These are phyloP conservation scores for Felis catus DNA, from an alignment of 2,113 vertebrate species.

Conservation along the genomic window F.catus_Fca126_mat1.0 CM031417.1:86426001-86426500, in stretches of 20 bases:
- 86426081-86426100: too few relatives aligned
- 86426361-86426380: neutral
- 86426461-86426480: neutral
- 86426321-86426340: neutral
- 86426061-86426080: too few relatives aligned
- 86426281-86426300: neutral
- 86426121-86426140: too few relatives aligned
- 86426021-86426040: too few relatives aligned
- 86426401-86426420: neutral
- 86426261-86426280: neutral
- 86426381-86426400: neutral
- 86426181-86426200: too few relatives aligned
- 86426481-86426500: neutral
- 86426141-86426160: too few relatives aligned
- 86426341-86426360: neutral
- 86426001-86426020: neutral
- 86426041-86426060: too few relatives aligned
- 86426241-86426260: neutral
- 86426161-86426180: too few relatives aligned
- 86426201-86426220: too few relatives aligned
- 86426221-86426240: too few relatives aligned
- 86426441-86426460: conserved; percentile 18
- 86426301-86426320: neutral
- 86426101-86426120: too few relatives aligned
- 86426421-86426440: conserved; percentile 31